phyloP scores from a whole-genome alignment of 2,888 invertebrate species.

The Limnephilus auricula region DNA sequence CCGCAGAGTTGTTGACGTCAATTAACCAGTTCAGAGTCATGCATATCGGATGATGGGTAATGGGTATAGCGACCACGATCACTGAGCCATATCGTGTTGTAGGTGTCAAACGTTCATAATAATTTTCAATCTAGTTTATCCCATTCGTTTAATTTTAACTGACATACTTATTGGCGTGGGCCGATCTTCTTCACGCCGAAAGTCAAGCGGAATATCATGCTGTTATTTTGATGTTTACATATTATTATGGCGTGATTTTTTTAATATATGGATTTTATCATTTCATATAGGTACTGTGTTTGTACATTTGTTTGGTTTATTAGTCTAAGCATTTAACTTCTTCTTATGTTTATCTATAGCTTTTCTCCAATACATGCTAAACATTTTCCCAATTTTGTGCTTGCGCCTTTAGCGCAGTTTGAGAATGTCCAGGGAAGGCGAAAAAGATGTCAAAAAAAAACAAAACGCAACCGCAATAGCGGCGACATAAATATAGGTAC shows the following conservation, averaged over 20 bases:
- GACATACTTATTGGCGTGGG: conserved; percentile 2
- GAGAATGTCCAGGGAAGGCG: no score
- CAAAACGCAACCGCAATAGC: no score
- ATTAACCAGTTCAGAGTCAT: neutral
- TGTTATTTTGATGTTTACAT: neutral
- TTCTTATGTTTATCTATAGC: no score
- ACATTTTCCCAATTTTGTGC: no score
- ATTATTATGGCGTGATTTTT: neutral
- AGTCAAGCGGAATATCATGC: neutral
- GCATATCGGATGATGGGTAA: neutral
- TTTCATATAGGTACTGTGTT: no score
- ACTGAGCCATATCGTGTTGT: neutral
- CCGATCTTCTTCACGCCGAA: neutral
- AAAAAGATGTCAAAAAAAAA: no score
- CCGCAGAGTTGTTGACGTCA: neutral
- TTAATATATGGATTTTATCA: no score
- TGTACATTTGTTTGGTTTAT: no score
- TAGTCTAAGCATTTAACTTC: no score
- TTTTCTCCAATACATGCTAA: no score
- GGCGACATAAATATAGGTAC: no score
- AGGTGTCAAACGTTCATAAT: neutral
- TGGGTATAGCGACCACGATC: neutral
- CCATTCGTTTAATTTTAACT: neutral
- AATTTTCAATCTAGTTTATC: neutral
- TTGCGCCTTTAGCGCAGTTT: no score